phyloP scores from a whole-genome alignment of 2,797 vertebrate species.

The Enoplosus armatus region DNA sequence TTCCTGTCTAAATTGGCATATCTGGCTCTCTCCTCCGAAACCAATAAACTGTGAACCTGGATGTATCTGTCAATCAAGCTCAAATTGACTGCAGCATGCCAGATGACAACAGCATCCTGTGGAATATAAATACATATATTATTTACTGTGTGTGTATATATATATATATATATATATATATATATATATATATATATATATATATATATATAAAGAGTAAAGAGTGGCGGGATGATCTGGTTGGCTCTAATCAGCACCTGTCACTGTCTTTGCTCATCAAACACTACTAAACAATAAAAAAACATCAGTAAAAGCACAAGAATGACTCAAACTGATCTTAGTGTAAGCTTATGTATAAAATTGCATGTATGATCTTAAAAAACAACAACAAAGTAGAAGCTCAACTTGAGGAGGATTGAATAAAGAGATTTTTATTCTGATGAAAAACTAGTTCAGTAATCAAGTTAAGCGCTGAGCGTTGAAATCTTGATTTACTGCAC shows the following conservation, averaged over 20 bases:
- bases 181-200: neutral
- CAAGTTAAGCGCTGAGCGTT: conserved; percentile 34
- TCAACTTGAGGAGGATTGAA: neutral
- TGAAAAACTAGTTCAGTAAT: conserved; percentile 43
- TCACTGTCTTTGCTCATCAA: conserved; percentile 82
- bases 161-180: conserved; percentile 61
- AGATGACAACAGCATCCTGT: conserved; percentile 90
- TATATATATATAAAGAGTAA: too few relatives aligned
- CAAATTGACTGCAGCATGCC: conserved; percentile 89
- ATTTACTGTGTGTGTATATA: conserved; percentile 50
- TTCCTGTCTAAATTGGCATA: conserved; percentile 96
- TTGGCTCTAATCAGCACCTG: conserved; percentile 90
- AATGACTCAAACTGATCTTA: neutral
- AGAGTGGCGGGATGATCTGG: conserved; percentile 78
- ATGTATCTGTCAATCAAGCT: conserved; percentile 94
- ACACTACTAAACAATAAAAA: conserved; percentile 37
- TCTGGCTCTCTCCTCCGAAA: conserved; percentile 93
- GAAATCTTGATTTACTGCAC: conserved; percentile 66
- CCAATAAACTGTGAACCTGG: conserved; percentile 96
- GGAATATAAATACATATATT: conserved; percentile 69
- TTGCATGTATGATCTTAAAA: conserved; percentile 3
- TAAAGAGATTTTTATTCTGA: neutral
- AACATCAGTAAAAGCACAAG: neutral
- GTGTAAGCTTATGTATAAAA: neutral
- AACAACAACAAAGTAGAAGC: neutral